Conservation (phyloP, 2,113 vertebrate genomes). For the Anguilla japonica region DNA sequence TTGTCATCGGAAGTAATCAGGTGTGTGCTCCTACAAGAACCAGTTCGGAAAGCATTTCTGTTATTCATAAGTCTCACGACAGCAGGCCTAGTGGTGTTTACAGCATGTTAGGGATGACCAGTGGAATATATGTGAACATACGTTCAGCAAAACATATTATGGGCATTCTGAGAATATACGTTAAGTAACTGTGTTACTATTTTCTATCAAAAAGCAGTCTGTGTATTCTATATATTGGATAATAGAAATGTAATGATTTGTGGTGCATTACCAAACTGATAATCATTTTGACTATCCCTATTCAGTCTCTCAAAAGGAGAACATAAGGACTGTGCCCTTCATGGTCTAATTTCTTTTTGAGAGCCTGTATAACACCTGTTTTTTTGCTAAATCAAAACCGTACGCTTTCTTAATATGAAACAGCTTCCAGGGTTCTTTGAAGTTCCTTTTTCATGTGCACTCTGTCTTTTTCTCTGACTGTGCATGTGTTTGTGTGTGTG, state of each 20-base stretch:
- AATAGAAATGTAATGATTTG: not conserved
- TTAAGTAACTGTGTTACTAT: too few relatives aligned
- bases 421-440: slow-evolving; percentile 34
- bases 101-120: not conserved
- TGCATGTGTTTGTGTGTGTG: slow-evolving; percentile 7
- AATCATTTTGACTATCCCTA: not conserved
- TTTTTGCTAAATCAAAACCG: slow-evolving; percentile 29
- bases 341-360: slow-evolving; percentile 5
- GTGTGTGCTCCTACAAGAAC: too few relatives aligned
- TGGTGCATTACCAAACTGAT: not conserved
- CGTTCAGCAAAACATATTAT: too few relatives aligned
- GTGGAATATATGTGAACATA: not conserved
- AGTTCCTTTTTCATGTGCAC: slow-evolving; percentile 26
- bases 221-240: not conserved
- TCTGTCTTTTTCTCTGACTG: not conserved
- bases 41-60: too few relatives aligned
- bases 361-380: slow-evolving; percentile 34
- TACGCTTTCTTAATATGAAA: slow-evolving; percentile 24
- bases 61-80: too few relatives aligned
- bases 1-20: too few relatives aligned
- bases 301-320: not conserved
- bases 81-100: too few relatives aligned
- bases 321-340: not conserved
- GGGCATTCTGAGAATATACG: too few relatives aligned
- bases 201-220: not conserved